Percentiles rank a stretch among this genome's conserved stretches.
Evolutionary conservation across 1,140 invertebrate genomes (phyloP).

Genomic region (Drosophila parvula): DNA sequence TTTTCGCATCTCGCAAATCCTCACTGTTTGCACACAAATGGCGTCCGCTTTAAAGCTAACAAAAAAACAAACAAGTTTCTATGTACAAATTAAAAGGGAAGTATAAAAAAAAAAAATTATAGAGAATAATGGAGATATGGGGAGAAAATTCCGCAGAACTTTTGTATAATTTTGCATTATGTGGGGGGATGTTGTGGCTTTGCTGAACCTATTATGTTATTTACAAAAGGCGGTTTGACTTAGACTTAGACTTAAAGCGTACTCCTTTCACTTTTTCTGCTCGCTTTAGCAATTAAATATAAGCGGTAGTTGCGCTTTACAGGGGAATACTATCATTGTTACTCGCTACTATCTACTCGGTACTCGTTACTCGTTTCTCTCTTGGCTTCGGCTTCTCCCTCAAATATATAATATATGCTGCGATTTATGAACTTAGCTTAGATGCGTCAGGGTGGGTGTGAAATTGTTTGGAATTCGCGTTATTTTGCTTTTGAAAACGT

Average conservation of each 20-base stretch:
- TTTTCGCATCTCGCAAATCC: conserved; percentile 52
- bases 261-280: conserved; percentile 8
- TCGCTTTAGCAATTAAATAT: conserved; percentile 25
- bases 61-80: conserved; percentile 40
- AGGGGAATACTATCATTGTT: conserved; percentile 33
- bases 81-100: conserved; percentile 42
- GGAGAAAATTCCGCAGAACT: conserved; percentile 5
- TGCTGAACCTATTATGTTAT: conserved; percentile 54
- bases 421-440: conserved; percentile 32
- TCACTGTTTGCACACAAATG: conserved; percentile 50
- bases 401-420: background rate
- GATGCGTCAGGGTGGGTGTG: conserved; percentile 29
- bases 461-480: conserved; percentile 16
- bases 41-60: conserved; percentile 64
- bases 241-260: conserved; percentile 36
- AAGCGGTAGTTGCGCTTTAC: conserved; percentile 27
- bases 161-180: conserved; percentile 13
- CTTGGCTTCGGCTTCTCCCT: conserved; percentile 22
- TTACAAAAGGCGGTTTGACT: conserved; percentile 63
- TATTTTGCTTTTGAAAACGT: too few relatives aligned
- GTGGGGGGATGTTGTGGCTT: conserved; percentile 10
- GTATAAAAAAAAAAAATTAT: conserved; percentile 5
- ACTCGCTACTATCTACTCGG: conserved; percentile 5
- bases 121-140: background rate
- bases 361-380: conserved; percentile 19